Conservation (phyloP, 2,888 invertebrate species). For the Leptopilina syphax region DNA sequence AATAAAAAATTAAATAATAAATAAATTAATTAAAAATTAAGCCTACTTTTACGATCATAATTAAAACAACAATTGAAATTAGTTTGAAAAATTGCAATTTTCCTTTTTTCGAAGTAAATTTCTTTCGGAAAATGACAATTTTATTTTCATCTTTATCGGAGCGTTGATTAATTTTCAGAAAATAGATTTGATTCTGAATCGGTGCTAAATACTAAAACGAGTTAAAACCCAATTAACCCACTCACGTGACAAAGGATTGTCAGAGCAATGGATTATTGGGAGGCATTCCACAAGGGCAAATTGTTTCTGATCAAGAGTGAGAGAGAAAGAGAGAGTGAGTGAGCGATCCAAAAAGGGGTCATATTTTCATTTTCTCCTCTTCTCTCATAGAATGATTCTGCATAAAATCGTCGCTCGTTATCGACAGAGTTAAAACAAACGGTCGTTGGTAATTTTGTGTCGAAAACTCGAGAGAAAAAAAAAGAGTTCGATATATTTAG, state of each 20-base stretch:
- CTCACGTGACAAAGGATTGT: slow-evolving; percentile 11
- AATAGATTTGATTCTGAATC: background rate
- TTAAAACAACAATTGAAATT: too few relatives aligned
- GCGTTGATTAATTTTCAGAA: slow-evolving; percentile 7
- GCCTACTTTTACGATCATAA: too few relatives aligned
- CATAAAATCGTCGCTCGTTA: slow-evolving; percentile 56
- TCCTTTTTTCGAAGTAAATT: too few relatives aligned
- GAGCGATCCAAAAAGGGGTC: background rate
- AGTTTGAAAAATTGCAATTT: too few relatives aligned
- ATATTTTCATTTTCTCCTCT: slow-evolving; percentile 11
- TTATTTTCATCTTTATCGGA: background rate
- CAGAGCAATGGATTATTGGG: slow-evolving; percentile 12
- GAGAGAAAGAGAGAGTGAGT: background rate
- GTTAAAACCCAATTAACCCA: slow-evolving; percentile 30
- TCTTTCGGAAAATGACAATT: background rate
- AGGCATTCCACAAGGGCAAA: slow-evolving; percentile 7
- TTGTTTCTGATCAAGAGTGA: slow-evolving; percentile 17
- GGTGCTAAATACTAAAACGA: slow-evolving; percentile 1
- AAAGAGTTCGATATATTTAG: background rate
- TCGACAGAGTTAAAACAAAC: slow-evolving; percentile 57
- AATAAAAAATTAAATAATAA: too few relatives aligned
- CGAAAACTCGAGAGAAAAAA: slow-evolving; percentile 23
- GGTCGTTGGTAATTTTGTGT: slow-evolving; percentile 54
- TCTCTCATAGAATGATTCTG: background rate
- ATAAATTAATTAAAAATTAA: too few relatives aligned